Evolutionary conservation across 23 tunicate genomes (phyloP), one percentile per base, ranked within the genome.

Genomic region (Corella eumyota): DNA sequence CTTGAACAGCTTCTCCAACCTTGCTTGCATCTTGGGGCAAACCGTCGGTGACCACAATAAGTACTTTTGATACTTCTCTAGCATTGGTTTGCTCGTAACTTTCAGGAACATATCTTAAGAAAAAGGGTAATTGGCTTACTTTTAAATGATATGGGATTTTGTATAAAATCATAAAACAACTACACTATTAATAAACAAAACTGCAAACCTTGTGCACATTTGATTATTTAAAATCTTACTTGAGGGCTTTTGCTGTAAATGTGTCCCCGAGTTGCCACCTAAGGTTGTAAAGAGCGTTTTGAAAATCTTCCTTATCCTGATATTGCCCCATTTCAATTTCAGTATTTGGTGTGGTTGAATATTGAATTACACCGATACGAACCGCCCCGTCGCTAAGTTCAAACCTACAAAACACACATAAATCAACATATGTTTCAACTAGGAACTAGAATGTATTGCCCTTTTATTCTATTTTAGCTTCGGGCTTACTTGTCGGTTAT

Each of bases 1-100:
- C 28, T n/a, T 51, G 62, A 6, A 90, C 87, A 25, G 97, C 97
- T 80, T 81, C 37, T 21, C 30, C 45, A 30, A 82, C 71, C 36
- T 68, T 59, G 1, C 27, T 36, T 36, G 45, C 56, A 53, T 76
- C 94, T 32, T 90, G 97, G 0, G 97, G 83, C 35, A 55, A 53
- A 1, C 97, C 97, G 56, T 90, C 97, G 1, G 97, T 90, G 23
- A 90, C 63, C 4, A 90, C 72, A 34, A 90, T 73, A 28, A 90
- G 32, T 1, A 90, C 60, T 47, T 90, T 90, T 21, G 78, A 45
- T 30, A 67, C 82, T 4, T 57, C 60, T 21, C 82, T 30, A 1
- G 67, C 73, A 1, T 62, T 47, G 1, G 72, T 72, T 25, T 33
- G 58, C 7, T 45, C 71, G 37, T 74, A 61, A 4, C 64, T 50